A percentile compares a stretch with the other conserved stretches of the same genome.
Evolutionary conservation across 2,888 invertebrate genomes (phyloP).

Genomic region (Epirrhoe tristata): DNA sequence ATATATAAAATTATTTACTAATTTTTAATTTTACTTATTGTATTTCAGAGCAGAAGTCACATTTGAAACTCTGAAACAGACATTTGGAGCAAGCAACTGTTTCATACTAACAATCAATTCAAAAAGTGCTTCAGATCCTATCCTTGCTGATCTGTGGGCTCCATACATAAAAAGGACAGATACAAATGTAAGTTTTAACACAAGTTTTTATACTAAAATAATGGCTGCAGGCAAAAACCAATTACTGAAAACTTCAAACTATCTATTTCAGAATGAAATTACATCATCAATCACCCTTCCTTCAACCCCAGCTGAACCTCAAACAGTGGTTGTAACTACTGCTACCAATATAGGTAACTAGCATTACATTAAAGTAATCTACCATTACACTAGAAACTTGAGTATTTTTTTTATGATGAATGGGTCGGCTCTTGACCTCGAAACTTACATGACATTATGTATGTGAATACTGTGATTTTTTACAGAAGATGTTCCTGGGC

Average conservation of each 20-base stretch:
- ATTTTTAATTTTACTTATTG: background rate
- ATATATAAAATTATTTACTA: background rate
- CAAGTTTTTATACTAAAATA: background rate
- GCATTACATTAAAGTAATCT: too few species aligned
- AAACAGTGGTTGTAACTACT: constrained; percentile 49
- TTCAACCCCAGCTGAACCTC: constrained; percentile 64
- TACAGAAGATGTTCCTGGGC: constrained; percentile 55
- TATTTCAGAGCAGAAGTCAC: constrained; percentile 91
- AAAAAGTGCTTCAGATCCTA: constrained; percentile 84
- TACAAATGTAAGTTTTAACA: constrained; percentile 64
- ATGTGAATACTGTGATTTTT: background rate
- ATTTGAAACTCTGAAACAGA: constrained; percentile 93
- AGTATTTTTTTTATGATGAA: too few species aligned
- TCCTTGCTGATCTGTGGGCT: constrained; percentile 93
- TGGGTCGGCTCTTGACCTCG: too few species aligned
- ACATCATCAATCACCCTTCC: constrained; percentile 57
- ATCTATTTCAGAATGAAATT: constrained; percentile 61
- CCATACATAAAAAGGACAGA: constrained; percentile 89
- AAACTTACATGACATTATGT: too few species aligned
- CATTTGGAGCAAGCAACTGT: constrained; percentile 94
- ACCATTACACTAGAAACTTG: background rate
- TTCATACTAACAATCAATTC: constrained; percentile 97
- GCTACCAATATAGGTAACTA: constrained; percentile 54
- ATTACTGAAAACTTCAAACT: background rate
- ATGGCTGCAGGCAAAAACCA: background rate